Base-by-base conservation (phyloP, 2,797 vertebrate species). In the Onychomys arenicola region DNA sequence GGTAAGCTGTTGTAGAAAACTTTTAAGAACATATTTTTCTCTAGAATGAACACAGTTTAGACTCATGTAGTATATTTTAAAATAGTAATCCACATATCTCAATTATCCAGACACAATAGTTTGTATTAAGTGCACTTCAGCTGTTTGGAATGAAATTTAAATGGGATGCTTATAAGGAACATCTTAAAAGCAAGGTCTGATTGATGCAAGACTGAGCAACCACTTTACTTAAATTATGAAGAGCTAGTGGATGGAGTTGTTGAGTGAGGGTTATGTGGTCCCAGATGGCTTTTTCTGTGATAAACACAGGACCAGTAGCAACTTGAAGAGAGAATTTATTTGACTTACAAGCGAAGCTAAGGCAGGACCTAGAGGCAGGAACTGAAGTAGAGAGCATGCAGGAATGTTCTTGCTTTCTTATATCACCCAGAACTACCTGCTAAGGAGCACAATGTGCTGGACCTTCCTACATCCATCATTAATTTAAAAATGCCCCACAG, bases 1-100 rank as follows among this genome's bases (percentile, higher is more conserved):
- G 99, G 99, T 99, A 98, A 99, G 99, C 90, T n/a, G 16, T 7
- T 43, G 1, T 87, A 29, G n/a, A 89, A 7, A 0, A 89, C 86
- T 87, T 85, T 46, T 0, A 32, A 9, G 4, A 90, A 52, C 89
- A 1, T 76, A 8, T 29, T 87, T 91, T 95, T 90, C 19, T 89
- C 25, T 23, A 43, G 29, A 84, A 5, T 69, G 84, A 27, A 83
- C 91, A 78, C 75, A 63, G 73, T 37, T 93, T 95, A 86, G 6
- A 87, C n/a, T 17, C 2, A 78, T n/a, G 65, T 6, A 19, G 59
- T 85, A 27, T 0, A 86, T 2, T 82, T 93, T 90, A 87, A 96
- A 83, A 65, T 63, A 25, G 0, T 92, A 55, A 37, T 85, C n/a
- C 37, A 5, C 57, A 76, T 40, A 75, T 19, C 2, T 86, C 2